Percentiles rank a stretch among this genome's conserved stretches.
Conservation (phyloP, 2,888 invertebrate species). For the Dasypolia templi region DNA sequence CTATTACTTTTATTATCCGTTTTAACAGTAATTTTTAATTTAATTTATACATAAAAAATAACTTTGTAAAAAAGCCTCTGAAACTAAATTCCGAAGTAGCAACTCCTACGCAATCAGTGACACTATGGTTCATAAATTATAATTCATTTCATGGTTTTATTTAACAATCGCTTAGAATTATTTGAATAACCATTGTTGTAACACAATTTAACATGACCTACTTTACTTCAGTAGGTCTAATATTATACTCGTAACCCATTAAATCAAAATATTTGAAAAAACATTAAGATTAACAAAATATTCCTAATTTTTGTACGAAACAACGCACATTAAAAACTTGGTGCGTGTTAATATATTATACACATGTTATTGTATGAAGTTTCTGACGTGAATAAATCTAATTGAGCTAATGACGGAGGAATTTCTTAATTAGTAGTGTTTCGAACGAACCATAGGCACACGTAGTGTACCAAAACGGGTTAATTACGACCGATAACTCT, state of each 20-base stretch:
- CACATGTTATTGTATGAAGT: constrained; percentile 71
- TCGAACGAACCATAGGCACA: constrained; percentile 84
- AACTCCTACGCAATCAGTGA: constrained; percentile 40
- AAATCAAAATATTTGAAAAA: constrained; percentile 51
- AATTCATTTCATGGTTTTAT: constrained; percentile 42
- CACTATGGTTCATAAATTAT: constrained; percentile 21
- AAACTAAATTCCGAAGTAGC: constrained; percentile 5
- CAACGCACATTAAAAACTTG: constrained; percentile 54
- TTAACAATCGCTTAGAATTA: constrained; percentile 35
- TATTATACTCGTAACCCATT: constrained; percentile 13
- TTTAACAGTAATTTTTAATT: neutral
- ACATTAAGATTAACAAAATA: constrained; percentile 65
- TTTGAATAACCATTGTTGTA: constrained; percentile 45
- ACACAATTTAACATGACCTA: constrained; percentile 39
- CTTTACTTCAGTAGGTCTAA: constrained; percentile 5
- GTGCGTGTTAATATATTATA: constrained; percentile 65
- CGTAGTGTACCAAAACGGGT: constrained; percentile 87
- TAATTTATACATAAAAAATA: neutral
- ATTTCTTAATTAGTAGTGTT: constrained; percentile 89
- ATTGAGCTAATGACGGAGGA: constrained; percentile 88
- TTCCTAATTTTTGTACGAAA: constrained; percentile 52
- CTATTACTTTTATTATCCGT: neutral
- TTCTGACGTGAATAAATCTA: constrained; percentile 85
- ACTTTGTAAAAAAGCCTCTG: neutral
- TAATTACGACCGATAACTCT: constrained; percentile 89